Percentiles rank a stretch among this genome's conserved stretches.
phyloP scores from a whole-genome alignment of 2,113 vertebrate species.

The Petroica traversi region DNA sequence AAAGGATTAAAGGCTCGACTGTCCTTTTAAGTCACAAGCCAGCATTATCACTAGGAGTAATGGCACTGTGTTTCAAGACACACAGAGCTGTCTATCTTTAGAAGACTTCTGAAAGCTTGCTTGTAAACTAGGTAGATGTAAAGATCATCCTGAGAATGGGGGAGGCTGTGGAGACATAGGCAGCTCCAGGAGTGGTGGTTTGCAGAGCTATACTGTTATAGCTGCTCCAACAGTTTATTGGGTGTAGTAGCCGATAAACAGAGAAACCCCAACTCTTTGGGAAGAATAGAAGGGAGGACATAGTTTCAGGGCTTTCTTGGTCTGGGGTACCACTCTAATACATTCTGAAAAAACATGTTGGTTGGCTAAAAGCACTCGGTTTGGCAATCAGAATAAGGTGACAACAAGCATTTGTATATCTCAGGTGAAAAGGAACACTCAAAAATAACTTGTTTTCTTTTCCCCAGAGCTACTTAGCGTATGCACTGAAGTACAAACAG shows the following conservation, averaged over 20 bases:
- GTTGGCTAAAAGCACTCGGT: not conserved
- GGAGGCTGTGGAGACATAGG: not conserved
- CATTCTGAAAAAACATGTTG: not conserved
- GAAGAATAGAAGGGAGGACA: not conserved
- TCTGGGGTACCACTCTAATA: not conserved
- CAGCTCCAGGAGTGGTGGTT: not conserved
- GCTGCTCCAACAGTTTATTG: not conserved
- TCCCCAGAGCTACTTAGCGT: accelerated
- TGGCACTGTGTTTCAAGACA: not conserved
- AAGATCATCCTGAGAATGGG: not conserved
- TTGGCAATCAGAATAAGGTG: not conserved
- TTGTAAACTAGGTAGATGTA: not conserved
- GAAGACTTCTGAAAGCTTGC: not conserved
- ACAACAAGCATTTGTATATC: not conserved
- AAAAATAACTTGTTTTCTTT: not conserved
- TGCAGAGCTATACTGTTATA: not conserved
- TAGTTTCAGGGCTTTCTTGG: not conserved
- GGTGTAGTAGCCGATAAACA: not conserved
- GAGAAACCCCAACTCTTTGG: not conserved
- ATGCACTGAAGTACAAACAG: not conserved
- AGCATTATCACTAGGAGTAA: not conserved
- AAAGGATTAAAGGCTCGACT: constrained; percentile 51
- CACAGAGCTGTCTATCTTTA: not conserved
- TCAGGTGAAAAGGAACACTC: not conserved
- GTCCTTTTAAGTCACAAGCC: constrained; percentile 20